phyloP scores from a whole-genome alignment of 2,888 invertebrate species.

The Dicranocentrus wangi region DNA sequence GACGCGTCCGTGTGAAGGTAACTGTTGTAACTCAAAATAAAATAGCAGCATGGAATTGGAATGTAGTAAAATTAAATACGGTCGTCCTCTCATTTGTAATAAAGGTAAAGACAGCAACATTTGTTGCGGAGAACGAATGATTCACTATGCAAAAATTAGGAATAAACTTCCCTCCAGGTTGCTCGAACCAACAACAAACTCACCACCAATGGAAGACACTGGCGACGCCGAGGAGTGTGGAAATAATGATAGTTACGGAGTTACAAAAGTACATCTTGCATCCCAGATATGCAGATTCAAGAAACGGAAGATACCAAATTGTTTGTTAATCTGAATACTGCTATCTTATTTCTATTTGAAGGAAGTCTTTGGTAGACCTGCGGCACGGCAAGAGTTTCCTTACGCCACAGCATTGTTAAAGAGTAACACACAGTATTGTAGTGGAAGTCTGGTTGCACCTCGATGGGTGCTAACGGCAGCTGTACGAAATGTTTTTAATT shows the following conservation, averaged over 20 bases:
- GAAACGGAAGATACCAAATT: no score
- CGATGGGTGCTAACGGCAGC: slow-evolving; percentile 16
- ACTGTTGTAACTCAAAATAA: not conserved
- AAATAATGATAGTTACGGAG: no score
- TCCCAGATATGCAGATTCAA: no score
- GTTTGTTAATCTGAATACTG: no score
- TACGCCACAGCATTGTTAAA: slow-evolving; percentile 1
- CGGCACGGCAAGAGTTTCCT: not conserved
- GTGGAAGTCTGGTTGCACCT: not conserved
- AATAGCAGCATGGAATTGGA: no score
- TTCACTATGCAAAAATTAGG: not conserved
- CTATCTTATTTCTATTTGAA: no score
- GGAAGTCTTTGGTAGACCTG: slow-evolving; percentile 1
- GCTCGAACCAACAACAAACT: not conserved
- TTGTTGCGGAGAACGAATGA: not conserved
- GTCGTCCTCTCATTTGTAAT: no score
- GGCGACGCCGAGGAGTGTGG: not conserved
- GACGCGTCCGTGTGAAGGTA: slow-evolving; percentile 9
- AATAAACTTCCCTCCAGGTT: not conserved
- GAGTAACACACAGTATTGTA: slow-evolving; percentile 4
- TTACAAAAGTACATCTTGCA: no score
- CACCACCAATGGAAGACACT: not conserved
- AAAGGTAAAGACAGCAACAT: no score
- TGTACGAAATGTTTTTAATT: not conserved
- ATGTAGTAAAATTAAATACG: no score